Evolutionary conservation across 2,113 vertebrate species (phyloP), one percentile per base, ranked within the genome.

Genomic region (Periophthalmus modestus): DNA sequence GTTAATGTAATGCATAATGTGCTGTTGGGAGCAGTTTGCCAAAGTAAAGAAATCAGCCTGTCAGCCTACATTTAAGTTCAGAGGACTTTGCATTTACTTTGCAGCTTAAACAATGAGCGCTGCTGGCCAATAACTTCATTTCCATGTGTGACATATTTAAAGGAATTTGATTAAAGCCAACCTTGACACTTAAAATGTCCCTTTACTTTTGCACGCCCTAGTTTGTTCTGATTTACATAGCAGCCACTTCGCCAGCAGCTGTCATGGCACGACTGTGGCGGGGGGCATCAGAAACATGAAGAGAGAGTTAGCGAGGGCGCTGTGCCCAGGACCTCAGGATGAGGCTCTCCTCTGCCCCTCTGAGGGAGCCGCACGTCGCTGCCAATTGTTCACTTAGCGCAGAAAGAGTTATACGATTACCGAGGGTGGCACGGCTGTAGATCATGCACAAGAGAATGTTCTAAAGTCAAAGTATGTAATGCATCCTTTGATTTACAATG

Each of bases 331-430:
- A 68, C 48, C 48, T 57, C 34, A 47, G 48, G 55, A 71, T 34
- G 54, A 68, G 47, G 66, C 73, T 72, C 62, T 72, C 62, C 71
- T 63, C 73, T 58, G 48, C 65, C 36, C 15, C 19, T 55, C 2
- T 13, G 43, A 76, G 73, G 68, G 24, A 59, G n/a, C 50, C 16
- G 34, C 21, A 23, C 3, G 1, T 16, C 7, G 14, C 19, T 58
- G 48, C 69, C 69, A 72, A 76, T 73, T 66, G 21, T 14, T 69
- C 59, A 59, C 58, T 73, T 66, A 69, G 19, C 15, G 48, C 23
- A 59, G n/a, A 13, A 18, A 62, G 18, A 63, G 50, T 43, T 18
- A 39, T 10, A 50, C 43, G 28, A 28, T 14, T 65, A 55, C 71
- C 19, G 59, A 62, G 54, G 48, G 36, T 62, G 48, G 23, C 15